A percentile compares a stretch with the other conserved stretches of the same genome.
These are phyloP conservation scores for Coleophora deauratella DNA, from an alignment of 2,888 invertebrate genomes.

Conservation along the genomic window DNA sequence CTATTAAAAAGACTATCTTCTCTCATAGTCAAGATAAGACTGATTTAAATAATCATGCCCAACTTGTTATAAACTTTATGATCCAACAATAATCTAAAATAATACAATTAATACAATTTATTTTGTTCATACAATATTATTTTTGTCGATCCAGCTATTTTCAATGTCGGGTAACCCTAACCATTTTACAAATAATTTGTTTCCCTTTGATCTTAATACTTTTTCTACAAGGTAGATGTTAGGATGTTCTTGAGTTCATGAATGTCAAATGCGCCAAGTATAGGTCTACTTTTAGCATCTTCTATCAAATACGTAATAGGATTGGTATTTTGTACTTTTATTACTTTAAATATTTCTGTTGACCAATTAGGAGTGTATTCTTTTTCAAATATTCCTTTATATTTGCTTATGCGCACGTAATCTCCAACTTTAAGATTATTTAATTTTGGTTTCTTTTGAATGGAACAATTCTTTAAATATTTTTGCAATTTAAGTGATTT, in stretches of 20 bases:
- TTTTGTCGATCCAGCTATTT: not conserved
- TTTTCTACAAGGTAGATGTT: slow-evolving; percentile 17
- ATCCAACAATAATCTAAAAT: not conserved
- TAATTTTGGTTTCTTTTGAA: not conserved
- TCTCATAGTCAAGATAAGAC: not conserved
- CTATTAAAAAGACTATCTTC: not conserved
- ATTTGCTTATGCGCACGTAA: slow-evolving; percentile 21
- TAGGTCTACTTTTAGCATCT: not conserved
- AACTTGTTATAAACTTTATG: too few relatives aligned
- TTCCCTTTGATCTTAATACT: slow-evolving; percentile 13
- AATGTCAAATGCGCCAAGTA: slow-evolving; percentile 16
- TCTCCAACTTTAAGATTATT: slow-evolving; percentile 13
- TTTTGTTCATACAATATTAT: not conserved
- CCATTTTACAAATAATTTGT: slow-evolving; percentile 3
- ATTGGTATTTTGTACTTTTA: not conserved
- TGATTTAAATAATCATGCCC: not conserved
- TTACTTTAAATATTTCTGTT: slow-evolving; percentile 25
- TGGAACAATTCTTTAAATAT: not conserved
- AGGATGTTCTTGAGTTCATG: slow-evolving; percentile 19
- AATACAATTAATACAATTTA: not conserved
- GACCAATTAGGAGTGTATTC: slow-evolving; percentile 27
- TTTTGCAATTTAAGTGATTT: not conserved
- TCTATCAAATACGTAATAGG: slow-evolving; percentile 1
- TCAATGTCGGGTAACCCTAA: not conserved
- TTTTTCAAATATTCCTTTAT: slow-evolving; percentile 18